phyloP scores from a whole-genome alignment of 2,888 invertebrate genomes.

The Cephonodes hylas region DNA sequence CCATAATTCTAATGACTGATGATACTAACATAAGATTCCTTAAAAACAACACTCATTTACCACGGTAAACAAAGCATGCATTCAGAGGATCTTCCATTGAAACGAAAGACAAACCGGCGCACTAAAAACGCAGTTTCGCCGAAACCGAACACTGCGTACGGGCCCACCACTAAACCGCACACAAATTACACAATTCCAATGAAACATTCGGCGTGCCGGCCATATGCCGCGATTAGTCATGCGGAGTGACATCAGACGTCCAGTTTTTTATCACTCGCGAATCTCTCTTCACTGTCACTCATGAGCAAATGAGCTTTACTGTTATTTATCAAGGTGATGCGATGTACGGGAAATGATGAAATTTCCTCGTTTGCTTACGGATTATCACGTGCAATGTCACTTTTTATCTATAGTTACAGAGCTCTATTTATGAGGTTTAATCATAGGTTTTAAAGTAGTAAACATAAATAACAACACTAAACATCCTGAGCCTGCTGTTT shows the following conservation, averaged over 20 bases:
- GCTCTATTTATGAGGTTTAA: too few relatives aligned
- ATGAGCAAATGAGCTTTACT: conserved; percentile 6
- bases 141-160: not conserved
- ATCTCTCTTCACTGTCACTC: conserved; percentile 8
- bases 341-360: not conserved
- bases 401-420: not conserved
- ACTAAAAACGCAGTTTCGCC: not conserved
- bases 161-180: not conserved
- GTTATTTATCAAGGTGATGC: not conserved
- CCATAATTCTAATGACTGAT: too few relatives aligned
- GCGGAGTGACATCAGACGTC: conserved; percentile 8
- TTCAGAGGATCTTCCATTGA: too few relatives aligned
- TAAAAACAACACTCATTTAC: too few relatives aligned
- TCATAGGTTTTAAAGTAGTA: too few relatives aligned
- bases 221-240: not conserved
- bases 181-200: conserved; percentile 4
- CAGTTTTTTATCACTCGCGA: conserved; percentile 9
- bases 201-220: not conserved
- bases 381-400: not conserved
- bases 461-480: too few relatives aligned
- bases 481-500: too few relatives aligned
- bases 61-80: too few relatives aligned
- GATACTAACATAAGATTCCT: too few relatives aligned
- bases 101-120: too few relatives aligned
- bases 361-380: not conserved